Conservation (phyloP, 2,888 invertebrate genomes). For the Falcaria lacertinaria region DNA sequence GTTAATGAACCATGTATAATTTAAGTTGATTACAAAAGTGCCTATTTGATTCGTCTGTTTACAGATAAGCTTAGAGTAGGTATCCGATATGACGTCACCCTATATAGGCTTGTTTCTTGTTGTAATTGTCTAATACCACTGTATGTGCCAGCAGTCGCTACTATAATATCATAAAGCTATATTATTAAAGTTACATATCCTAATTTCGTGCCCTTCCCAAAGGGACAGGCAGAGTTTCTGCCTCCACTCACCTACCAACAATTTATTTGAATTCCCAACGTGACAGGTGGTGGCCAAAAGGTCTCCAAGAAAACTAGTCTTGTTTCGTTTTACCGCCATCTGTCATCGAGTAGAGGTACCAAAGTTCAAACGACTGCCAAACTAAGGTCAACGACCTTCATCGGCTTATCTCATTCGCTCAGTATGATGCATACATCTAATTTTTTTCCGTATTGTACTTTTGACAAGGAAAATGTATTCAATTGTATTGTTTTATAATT, state of each 20-base stretch:
- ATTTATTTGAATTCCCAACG: too few relatives aligned
- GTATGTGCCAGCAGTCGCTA: too few relatives aligned
- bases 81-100: neutral
- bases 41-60: neutral
- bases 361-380: conserved; percentile 70
- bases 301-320: neutral
- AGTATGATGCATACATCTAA: conserved; percentile 30
- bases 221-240: too few relatives aligned
- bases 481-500: neutral
- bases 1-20: conserved; percentile 31
- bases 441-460: conserved; percentile 12
- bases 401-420: conserved; percentile 14
- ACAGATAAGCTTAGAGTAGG: neutral
- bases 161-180: too few relatives aligned
- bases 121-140: too few relatives aligned
- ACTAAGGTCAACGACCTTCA: conserved; percentile 58
- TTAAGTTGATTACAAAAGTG: conserved; percentile 1
- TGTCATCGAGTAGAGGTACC: conserved; percentile 43
- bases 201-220: too few relatives aligned
- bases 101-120: neutral
- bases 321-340: conserved; percentile 29
- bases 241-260: too few relatives aligned
- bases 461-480: neutral
- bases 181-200: too few relatives aligned
- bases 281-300: too few relatives aligned